Base-by-base conservation (phyloP, 2,888 invertebrate species). In the Platycheirus albimanus region DNA sequence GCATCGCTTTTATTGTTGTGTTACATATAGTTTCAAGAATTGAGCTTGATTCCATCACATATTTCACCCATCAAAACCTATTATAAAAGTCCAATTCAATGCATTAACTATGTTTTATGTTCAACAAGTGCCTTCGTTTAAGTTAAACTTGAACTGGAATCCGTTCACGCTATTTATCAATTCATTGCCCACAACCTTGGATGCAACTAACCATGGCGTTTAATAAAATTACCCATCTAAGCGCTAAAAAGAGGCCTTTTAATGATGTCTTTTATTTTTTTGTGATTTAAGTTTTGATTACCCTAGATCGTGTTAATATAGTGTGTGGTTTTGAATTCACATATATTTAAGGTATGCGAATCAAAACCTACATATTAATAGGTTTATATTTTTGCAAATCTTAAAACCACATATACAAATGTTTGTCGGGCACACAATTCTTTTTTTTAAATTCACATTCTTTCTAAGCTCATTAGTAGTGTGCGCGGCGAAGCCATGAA, bases 131-230 rank as follows among this genome's bases (percentile, higher is more conserved):
- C 36, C 30, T 61, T 64, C 58, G 47, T 52, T 51, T 38, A 28
- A 49, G 63, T 72, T 77, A 77, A 77, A 81, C 81, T 81, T 81
- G 81, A 77, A 81, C 71, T 71, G 19, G 28, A 81, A 77, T 67
- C 13, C 30, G 58, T 66, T 72, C 52, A 66, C 51, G 38, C 30
- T 67, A 52, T 63, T 71, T 49, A 77, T 49, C 77, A 77, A 77
- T 81, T 81, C 67, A 71, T 66, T 67, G 77, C 45, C 66, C 81
- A 81, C 61, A 77, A 77, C 77, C 81, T 81, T 77, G 77, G 38
- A 54, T 67, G 71, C 71, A 77, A 63, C 41, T 56, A 38, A 67
- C 66, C 77, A 33, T 64, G 13, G 15, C 1, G 24, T 6, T 41
- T 30, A 24, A 28, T 24, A n/a, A 61, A 45, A 45, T 28, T 24